phyloP scores from a whole-genome alignment of 2,797 vertebrate species.

The Tokudaia tokunoshimensis region DNA sequence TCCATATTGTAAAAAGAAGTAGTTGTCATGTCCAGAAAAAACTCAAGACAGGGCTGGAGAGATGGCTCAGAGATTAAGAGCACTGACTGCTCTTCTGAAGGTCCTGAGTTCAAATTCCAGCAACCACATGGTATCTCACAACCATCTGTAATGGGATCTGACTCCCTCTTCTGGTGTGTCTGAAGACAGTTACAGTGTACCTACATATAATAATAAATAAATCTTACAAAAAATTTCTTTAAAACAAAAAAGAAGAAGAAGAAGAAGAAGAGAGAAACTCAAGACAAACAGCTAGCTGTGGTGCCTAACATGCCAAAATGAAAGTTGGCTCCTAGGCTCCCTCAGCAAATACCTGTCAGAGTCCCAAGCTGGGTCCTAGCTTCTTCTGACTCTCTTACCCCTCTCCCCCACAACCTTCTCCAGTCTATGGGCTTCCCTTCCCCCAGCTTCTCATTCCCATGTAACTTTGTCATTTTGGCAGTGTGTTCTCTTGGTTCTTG shows the following conservation, averaged over 20 bases:
- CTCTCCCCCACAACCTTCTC: not conserved
- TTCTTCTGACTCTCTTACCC: no score
- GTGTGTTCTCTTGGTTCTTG: not conserved
- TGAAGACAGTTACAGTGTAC: no score
- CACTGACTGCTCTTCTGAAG: no score
- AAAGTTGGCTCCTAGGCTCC: not conserved
- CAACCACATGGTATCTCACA: no score
- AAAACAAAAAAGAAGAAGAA: no score
- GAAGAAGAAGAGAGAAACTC: not conserved
- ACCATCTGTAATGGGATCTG: no score
- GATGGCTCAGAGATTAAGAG: no score
- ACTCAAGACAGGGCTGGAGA: not conserved
- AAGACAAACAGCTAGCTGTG: not conserved
- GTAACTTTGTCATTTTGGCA: not conserved
- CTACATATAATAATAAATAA: no score
- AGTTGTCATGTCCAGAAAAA: not conserved
- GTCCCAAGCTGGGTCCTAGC: not conserved
- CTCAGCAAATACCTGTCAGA: not conserved
- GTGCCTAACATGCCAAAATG: not conserved
- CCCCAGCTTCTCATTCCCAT: not conserved
- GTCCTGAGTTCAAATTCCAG: no score
- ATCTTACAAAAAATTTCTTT: no score
- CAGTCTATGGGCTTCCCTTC: not conserved
- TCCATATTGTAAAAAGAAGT: not conserved
- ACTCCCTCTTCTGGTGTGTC: no score